Base-by-base conservation (phyloP, 2,113 vertebrate genomes). In the Pseudorhombus dupliciocellatus region DNA sequence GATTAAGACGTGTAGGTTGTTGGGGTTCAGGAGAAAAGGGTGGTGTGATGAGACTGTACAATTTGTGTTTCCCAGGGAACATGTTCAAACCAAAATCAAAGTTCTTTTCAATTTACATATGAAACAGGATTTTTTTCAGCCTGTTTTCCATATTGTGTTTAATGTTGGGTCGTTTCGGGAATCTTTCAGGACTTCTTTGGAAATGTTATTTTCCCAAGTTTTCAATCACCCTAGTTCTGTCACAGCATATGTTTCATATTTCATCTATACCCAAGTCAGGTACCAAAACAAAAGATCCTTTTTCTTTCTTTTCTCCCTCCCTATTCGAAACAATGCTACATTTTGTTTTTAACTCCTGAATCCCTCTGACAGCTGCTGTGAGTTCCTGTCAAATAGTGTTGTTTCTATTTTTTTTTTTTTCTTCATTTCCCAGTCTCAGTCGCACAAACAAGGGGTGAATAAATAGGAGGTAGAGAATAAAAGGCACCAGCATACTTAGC, bases 211-310 rank as follows among this genome's bases (percentile, higher is more conserved):
- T 85, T 84, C 87, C 84, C 86, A 83, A 80, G 67, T 66, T 84
- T 88, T 87, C 86, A 87, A 85, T 89, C 86, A 86, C 63, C 84
- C 90, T 85, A 89, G 78, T 85, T 90, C 87, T 89, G 90, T 90
- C 84, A 90, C 70, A 46, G 67, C 72, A 63, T 67, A 81, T 74
- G 81, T 76, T 84, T 65, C 30, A 4, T 56, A 77, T 73, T 72
- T 85, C 85, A 85, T 87, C 89, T 55, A 56, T 76, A 80, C 75
- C 60, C 80, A 24, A 86, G 84, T 87, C 90, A 87, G 83, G 80
- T 84, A 81, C 76, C 59, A 62, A 72, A 87, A 80, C 67, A 81
- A 86, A 81, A 88, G 51, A 50, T 70, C 9, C 63, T 59, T 70
- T 54, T 61, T 22, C 22, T 55, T 8, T 28, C 16, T 3, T 11